A percentile compares a stretch with the other conserved stretches of the same genome.
phyloP scores from a whole-genome alignment of 1,140 invertebrate genomes.

The Hyposmocoma kahamanoa region DNA sequence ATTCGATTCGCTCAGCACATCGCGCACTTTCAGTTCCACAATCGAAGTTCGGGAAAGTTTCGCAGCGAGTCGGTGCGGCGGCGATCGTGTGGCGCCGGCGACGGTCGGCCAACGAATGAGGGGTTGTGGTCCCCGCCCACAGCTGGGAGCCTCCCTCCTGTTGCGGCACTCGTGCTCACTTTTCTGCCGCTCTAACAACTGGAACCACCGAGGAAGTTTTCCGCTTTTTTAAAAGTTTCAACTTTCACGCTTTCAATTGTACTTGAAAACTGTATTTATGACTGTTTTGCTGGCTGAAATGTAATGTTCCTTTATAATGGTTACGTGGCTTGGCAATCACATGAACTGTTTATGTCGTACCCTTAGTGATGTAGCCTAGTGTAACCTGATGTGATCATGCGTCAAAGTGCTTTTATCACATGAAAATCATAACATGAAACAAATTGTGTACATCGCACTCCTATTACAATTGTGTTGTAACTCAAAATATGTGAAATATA shows the following conservation, averaged over 20 bases:
- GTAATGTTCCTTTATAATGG: no score
- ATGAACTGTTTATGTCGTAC: no score
- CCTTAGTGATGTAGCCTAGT: no score
- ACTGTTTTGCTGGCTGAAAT: no score
- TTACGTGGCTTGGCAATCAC: no score
- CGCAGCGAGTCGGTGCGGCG: slow-evolving; percentile 5
- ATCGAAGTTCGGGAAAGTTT: slow-evolving; percentile 37
- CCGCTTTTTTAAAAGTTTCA: background rate
- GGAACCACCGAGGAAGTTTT: background rate
- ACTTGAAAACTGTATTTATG: slow-evolving; percentile 1
- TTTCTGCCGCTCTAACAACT: background rate
- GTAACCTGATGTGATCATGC: no score
- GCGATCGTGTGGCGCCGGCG: background rate
- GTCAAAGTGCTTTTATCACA: no score
- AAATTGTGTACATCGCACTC: no score
- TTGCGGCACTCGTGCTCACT: background rate
- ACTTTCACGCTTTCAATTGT: background rate
- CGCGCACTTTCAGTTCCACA: slow-evolving; percentile 25
- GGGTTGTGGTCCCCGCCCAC: slow-evolving; percentile 1
- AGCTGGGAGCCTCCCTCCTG: slow-evolving; percentile 9
- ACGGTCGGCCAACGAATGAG: background rate
- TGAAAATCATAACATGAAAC: no score
- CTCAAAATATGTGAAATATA: no score
- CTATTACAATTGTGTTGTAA: no score
- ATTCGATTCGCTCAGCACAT: slow-evolving; percentile 32